These are phyloP conservation scores for Musca domestica DNA, from an alignment of 1,140 invertebrate genomes.

Conservation along the genomic window DNA sequence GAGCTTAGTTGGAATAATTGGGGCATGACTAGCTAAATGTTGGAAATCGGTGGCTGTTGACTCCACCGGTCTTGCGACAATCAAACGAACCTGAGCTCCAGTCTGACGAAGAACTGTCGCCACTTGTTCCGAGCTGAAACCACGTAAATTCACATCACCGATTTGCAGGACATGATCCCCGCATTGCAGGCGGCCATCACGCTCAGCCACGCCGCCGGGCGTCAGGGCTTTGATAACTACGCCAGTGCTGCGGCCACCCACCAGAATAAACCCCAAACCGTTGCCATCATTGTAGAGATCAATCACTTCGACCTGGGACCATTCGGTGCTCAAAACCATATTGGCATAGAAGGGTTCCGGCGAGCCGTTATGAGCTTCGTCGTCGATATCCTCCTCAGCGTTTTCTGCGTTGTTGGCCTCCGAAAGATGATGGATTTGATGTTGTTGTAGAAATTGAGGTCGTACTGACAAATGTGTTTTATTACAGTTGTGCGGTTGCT, in stretches of 20 bases:
- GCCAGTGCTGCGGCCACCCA: conserved; percentile 92
- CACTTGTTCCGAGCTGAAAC: conserved; percentile 91
- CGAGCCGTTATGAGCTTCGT: neutral
- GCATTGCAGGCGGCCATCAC: conserved; percentile 83
- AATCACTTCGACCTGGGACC: conserved; percentile 89
- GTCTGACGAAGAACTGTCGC: conserved; percentile 86
- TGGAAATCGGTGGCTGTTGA: conserved; percentile 66
- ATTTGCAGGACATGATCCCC: conserved; percentile 95
- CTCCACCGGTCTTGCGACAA: conserved; percentile 84
- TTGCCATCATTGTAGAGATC: conserved; percentile 82
- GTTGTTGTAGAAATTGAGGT: conserved; percentile 23
- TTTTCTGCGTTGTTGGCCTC: neutral
- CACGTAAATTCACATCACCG: conserved; percentile 85
- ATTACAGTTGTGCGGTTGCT: conserved; percentile 12
- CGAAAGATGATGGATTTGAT: conserved; percentile 11
- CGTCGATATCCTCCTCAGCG: neutral
- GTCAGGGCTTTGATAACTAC: conserved; percentile 92
- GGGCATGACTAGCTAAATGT: conserved; percentile 63
- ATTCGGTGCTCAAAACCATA: conserved; percentile 83
- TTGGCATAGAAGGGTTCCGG: conserved; percentile 9
- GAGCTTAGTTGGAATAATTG: conserved; percentile 79
- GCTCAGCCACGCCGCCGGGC: conserved; percentile 86
- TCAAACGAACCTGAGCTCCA: conserved; percentile 79
- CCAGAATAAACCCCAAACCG: conserved; percentile 84
- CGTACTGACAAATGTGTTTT: conserved; percentile 23